Percentiles rank a stretch among this genome's conserved stretches.
phyloP scores from a whole-genome alignment of 2,888 invertebrate genomes.

The Perizoma affinitatum region DNA sequence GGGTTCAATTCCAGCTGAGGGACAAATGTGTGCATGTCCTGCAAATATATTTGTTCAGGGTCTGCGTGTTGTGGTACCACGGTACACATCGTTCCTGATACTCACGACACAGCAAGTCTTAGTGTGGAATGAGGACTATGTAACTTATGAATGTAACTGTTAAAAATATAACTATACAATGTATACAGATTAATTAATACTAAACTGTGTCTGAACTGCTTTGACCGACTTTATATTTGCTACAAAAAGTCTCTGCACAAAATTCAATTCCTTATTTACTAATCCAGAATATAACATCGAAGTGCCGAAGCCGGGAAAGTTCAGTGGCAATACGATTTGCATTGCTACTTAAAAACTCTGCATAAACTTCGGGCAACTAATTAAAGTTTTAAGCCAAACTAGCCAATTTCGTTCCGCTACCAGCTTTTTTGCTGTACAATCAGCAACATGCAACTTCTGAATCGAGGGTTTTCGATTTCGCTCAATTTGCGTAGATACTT shows the following conservation, averaged over 20 bases:
- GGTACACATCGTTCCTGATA: no score
- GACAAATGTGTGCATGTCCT: no score
- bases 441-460: slow-evolving; percentile 34
- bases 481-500: no score
- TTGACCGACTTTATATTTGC: neutral
- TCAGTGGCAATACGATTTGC: slow-evolving; percentile 40
- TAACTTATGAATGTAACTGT: no score
- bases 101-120: no score
- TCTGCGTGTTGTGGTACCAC: no score
- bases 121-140: no score
- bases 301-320: slow-evolving; percentile 25
- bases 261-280: slow-evolving; percentile 13
- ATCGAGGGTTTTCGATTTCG: slow-evolving; percentile 17
- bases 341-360: slow-evolving; percentile 40
- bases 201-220: neutral
- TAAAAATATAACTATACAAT: no score
- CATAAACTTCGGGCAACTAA: slow-evolving; percentile 38
- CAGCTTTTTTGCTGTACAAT: slow-evolving; percentile 36
- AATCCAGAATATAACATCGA: slow-evolving; percentile 16
- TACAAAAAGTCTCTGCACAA: slow-evolving; percentile 5
- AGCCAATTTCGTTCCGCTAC: slow-evolving; percentile 36
- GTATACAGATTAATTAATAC: no score
- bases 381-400: slow-evolving; percentile 44
- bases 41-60: no score
- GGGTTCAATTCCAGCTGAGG: no score